A percentile compares a stretch with the other conserved stretches of the same genome.
phyloP scores from a whole-genome alignment of 92 coral and sea anemone genomes.

The Nematostella vectensis region DNA sequence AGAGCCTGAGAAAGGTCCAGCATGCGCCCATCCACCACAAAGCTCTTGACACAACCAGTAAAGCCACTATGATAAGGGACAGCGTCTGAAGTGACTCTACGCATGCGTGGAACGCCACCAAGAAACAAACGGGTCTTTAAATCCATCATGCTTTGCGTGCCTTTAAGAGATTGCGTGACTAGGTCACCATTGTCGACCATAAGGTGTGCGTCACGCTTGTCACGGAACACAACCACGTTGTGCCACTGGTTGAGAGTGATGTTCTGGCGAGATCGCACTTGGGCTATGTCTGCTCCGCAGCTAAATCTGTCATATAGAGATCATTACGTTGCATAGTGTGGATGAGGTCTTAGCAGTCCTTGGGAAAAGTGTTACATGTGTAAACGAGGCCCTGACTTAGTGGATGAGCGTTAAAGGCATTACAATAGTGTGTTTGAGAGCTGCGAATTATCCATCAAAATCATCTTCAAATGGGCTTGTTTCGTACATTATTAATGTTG shows the following conservation, averaged over 20 bases:
- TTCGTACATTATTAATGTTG: too few relatives aligned
- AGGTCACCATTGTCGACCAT: slow-evolving; percentile 26
- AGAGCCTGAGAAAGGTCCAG: slow-evolving; percentile 10
- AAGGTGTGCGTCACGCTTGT: slow-evolving; percentile 28
- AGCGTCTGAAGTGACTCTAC: neutral
- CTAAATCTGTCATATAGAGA: slow-evolving; percentile 11
- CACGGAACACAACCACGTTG: slow-evolving; percentile 34
- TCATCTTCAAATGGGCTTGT: too few relatives aligned
- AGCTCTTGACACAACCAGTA: slow-evolving; percentile 11
- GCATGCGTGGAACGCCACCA: slow-evolving; percentile 18
- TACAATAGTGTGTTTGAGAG: too few relatives aligned
- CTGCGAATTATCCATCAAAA: too few relatives aligned
- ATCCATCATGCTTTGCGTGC: slow-evolving; percentile 17
- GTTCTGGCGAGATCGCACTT: slow-evolving; percentile 11
- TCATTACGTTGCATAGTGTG: too few relatives aligned
- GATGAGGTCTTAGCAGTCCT: too few relatives aligned
- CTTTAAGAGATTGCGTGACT: slow-evolving; percentile 21
- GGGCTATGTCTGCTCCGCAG: slow-evolving; percentile 20
- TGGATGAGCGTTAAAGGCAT: too few relatives aligned
- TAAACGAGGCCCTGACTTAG: too few relatives aligned
- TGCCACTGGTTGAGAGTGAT: slow-evolving; percentile 36
- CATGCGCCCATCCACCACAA: slow-evolving; percentile 16
- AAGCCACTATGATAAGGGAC: slow-evolving; percentile 13
- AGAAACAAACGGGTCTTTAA: slow-evolving; percentile 13
- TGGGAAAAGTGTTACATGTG: too few relatives aligned